These are phyloP conservation scores for Pachypeltis micranthus DNA, from an alignment of 1,140 invertebrate genomes.

Conservation along the genomic window DNA sequence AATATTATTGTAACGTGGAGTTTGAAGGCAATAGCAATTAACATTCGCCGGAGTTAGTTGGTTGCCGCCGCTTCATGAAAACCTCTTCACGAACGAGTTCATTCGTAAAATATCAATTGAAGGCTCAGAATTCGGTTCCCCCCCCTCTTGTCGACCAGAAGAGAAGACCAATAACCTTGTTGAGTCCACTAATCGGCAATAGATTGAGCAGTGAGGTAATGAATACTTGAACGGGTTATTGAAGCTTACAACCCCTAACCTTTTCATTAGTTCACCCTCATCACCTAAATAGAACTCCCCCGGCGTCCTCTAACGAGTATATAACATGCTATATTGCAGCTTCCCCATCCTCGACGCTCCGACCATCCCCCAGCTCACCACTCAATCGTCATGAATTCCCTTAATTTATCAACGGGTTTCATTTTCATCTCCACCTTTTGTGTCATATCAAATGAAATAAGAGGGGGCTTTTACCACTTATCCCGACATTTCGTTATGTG, in stretches of 20 bases:
- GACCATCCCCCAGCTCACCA: not conserved
- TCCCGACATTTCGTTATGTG: too few relatives aligned
- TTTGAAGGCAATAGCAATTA: too few relatives aligned
- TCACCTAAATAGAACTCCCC: not conserved
- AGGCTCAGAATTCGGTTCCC: not conserved
- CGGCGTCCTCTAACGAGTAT: not conserved
- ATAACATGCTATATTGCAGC: not conserved
- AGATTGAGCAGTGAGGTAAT: not conserved
- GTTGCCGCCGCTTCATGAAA: too few relatives aligned
- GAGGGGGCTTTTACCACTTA: not conserved
- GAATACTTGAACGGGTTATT: not conserved
- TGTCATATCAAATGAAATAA: not conserved
- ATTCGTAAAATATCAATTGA: not conserved
- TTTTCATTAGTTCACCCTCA: not conserved
- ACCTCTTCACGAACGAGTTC: too few relatives aligned
- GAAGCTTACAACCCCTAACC: not conserved
- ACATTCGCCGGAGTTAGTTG: too few relatives aligned
- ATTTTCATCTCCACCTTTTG: not conserved
- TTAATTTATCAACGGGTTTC: not conserved
- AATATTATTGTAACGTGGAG: too few relatives aligned
- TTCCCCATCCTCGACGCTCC: not conserved
- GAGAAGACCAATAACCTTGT: conserved; percentile 5
- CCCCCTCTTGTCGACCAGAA: not conserved
- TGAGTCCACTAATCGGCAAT: not conserved
- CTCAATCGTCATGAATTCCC: too few relatives aligned